A percentile compares a stretch with the other conserved stretches of the same genome.
phyloP scores from a whole-genome alignment of 2,888 invertebrate genomes.

The Lacanobia oleracea region DNA sequence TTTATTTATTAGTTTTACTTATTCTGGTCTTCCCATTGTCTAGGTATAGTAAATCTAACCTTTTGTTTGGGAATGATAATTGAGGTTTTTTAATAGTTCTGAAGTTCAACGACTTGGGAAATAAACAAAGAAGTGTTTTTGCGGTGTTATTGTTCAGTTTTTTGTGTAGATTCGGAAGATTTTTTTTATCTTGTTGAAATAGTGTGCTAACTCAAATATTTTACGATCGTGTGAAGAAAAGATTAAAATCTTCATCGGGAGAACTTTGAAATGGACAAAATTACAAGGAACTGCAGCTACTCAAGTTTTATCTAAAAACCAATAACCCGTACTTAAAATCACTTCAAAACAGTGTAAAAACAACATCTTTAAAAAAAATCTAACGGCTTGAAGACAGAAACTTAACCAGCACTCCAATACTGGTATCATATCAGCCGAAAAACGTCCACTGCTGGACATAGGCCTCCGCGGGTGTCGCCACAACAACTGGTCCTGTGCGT shows the following conservation, averaged over 20 bases:
- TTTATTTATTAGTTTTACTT: conserved; percentile 83
- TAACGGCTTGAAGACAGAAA: not conserved
- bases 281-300: conserved; percentile 5
- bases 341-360: not conserved
- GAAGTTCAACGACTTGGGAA: conserved; percentile 27
- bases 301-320: not conserved
- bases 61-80: conserved; percentile 59
- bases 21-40: conserved; percentile 85
- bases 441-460: no score
- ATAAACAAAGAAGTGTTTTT: conserved; percentile 21
- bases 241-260: not conserved
- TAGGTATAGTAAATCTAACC: conserved; percentile 76
- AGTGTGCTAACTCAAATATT: not conserved
- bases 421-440: no score
- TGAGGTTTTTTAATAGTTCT: conserved; percentile 34
- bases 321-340: not conserved
- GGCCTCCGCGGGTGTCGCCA: no score
- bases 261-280: not conserved
- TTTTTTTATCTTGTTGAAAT: not conserved
- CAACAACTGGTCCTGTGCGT: no score
- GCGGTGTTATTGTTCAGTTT: conserved; percentile 32
- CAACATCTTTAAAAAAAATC: no score
- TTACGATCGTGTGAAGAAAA: not conserved
- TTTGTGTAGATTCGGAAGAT: not conserved
- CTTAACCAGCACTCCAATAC: not conserved